phyloP scores from a whole-genome alignment of 1,140 invertebrate species.

The Amphibalanus amphitrite region DNA sequence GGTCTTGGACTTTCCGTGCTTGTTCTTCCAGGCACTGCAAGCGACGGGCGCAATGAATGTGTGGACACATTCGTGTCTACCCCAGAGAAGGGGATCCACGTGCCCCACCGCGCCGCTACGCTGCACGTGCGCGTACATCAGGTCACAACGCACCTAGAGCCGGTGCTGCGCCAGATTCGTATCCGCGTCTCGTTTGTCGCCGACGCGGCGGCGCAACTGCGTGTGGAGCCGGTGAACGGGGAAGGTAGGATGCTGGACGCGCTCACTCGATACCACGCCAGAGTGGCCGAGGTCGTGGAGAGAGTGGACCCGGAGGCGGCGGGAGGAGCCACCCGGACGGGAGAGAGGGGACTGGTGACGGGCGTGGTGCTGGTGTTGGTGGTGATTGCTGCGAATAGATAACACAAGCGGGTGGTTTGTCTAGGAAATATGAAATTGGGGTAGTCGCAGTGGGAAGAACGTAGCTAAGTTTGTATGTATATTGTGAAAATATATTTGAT shows the following conservation, averaged over 20 bases:
- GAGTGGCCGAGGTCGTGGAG: too few relatives aligned
- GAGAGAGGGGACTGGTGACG: too few relatives aligned
- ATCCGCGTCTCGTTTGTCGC: background rate
- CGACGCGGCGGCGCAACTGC: background rate
- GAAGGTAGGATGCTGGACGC: background rate
- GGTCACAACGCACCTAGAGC: background rate
- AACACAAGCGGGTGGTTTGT: too few relatives aligned
- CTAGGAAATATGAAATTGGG: too few relatives aligned
- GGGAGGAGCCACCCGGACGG: too few relatives aligned
- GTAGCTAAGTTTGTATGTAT: too few relatives aligned
- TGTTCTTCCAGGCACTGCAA: background rate
- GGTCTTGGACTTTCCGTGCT: background rate
- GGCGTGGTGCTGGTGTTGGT: too few relatives aligned
- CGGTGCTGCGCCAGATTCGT: background rate
- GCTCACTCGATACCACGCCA: background rate
- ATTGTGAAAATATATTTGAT: too few relatives aligned
- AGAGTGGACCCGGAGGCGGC: too few relatives aligned
- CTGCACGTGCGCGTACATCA: background rate
- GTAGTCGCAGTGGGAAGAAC: too few relatives aligned
- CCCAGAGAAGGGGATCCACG: background rate
- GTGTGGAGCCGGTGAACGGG: background rate
- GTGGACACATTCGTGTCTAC: background rate
- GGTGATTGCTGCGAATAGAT: too few relatives aligned
- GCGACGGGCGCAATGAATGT: background rate
- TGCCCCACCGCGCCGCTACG: background rate